These are phyloP conservation scores for Caenorhabditis macrosperma DNA, from an alignment of 2,888 invertebrate species.

Conservation along the genomic window DNA sequence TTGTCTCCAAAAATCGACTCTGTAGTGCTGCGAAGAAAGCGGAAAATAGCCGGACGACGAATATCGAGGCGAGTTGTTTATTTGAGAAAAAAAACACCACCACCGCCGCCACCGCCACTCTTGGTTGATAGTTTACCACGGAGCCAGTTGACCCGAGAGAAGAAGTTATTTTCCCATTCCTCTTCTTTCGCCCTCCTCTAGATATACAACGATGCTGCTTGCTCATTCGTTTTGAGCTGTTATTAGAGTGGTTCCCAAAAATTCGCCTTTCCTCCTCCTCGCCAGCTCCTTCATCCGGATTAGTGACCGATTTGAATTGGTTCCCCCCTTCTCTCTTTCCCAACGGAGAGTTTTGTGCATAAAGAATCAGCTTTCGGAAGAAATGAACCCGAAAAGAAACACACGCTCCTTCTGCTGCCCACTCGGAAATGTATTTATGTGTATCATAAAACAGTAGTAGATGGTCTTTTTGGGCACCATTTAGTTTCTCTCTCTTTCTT, in stretches of 20 bases:
- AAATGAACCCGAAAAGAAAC: conserved; percentile 8
- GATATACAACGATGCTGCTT: no score
- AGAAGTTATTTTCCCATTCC: no score
- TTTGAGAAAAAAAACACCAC: background rate
- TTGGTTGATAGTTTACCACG: no score
- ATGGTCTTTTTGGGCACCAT: background rate
- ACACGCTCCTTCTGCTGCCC: background rate
- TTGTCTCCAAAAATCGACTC: conserved; percentile 19
- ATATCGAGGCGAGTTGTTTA: conserved; percentile 6
- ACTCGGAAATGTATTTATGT: conserved; percentile 19
- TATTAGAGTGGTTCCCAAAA: no score
- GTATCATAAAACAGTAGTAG: conserved; percentile 13
- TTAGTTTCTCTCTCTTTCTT: background rate
- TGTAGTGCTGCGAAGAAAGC: conserved; percentile 14
- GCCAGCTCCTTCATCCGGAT: conserved; percentile 27
- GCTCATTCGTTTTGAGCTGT: no score
- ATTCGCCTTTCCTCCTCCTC: background rate
- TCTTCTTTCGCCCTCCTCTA: background rate
- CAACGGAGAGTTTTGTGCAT: conserved; percentile 48
- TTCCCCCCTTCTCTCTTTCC: conserved; percentile 14
- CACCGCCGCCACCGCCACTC: no score
- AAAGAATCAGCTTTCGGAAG: conserved; percentile 39
- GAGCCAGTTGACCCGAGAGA: no score
- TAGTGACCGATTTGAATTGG: conserved; percentile 33
- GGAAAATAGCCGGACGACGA: conserved; percentile 1